Evolutionary conservation across 2,888 invertebrate genomes (phyloP), one percentile per base, ranked within the genome.

Genomic region (Euplagia quadripunctaria): DNA sequence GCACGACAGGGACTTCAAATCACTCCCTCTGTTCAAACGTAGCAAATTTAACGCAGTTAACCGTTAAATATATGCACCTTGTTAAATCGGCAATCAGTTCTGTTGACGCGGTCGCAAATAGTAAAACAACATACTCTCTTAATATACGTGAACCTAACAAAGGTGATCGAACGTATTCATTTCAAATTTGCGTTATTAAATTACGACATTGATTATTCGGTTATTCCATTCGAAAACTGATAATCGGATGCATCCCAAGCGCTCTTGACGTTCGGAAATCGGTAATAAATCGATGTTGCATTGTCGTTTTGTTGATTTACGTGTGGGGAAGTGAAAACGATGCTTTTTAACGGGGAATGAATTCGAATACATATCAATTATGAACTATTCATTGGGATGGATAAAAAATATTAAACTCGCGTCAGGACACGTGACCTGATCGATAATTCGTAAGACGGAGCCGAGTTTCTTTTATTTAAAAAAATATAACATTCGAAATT

Each of bases 181-280:
- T 89, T 88, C 88, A 73, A 84, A 88, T 88, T 88, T 87, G 87
- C 88, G 89, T 90, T 90, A 92, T 93, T 92, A 87, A 92, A 94
- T 93, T 89, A 89, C 79, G 82, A 78, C 81, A 86, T 86, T 86
- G 90, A 91, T 91, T 91, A 86, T 87, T 85, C 83, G 89, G 90
- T 91, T 90, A 86, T 86, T 83, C 83, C 83, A 88, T 89, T 87
- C 88, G 85, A 86, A 88, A 88, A 85, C 87, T 87, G 87, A 91
- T 90, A 92, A 91, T 90, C 88, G 89, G 87, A 89, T 87, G 87
- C 87, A 85, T 84, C 85, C 86, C 87, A 86, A 91, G 83, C 85
- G 85, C 83, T 85, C 79, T 84, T 82, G 82, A 87, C 87, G 86
- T 88, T 88, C 89, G 90, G 91, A 93, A 89, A 91, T 88, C 88